A percentile compares a stretch with the other conserved stretches of the same genome.
These are phyloP conservation scores for Hyphantria cunea DNA, from an alignment of 1,140 invertebrate genomes.

Conservation along the genomic window DNA sequence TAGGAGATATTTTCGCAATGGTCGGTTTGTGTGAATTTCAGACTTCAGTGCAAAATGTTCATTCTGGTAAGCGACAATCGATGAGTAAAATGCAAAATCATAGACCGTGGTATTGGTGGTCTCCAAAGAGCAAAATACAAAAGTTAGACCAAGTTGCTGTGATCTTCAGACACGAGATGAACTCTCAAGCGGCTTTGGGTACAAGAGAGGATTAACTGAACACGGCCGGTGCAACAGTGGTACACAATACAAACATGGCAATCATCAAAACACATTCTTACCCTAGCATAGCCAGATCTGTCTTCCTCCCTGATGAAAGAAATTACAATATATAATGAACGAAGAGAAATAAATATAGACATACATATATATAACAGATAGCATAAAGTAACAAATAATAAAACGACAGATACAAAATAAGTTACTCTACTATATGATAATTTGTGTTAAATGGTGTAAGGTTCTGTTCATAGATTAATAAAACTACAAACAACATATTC, in stretches of 20 bases:
- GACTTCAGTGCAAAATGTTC: conserved; percentile 44
- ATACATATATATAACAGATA: conserved; percentile 38
- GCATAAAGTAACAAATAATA: conserved; percentile 36
- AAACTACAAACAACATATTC: too few relatives aligned
- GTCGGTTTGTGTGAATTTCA: conserved; percentile 16
- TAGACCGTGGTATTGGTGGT: too few relatives aligned
- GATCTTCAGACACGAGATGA: conserved; percentile 37
- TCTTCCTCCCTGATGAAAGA: conserved; percentile 82
- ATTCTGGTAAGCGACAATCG: conserved; percentile 51
- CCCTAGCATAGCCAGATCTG: conserved; percentile 80
- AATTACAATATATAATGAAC: conserved; percentile 68
- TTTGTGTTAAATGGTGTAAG: conserved; percentile 27
- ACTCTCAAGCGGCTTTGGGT: conserved; percentile 41
- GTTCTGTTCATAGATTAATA: too few relatives aligned
- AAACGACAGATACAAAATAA: conserved; percentile 35
- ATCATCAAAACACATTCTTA: conserved; percentile 76
- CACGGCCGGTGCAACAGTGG: conserved; percentile 56
- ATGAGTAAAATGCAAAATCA: conserved; percentile 48
- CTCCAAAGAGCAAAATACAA: too few relatives aligned
- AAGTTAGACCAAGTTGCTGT: too few relatives aligned
- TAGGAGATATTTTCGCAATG: conserved; percentile 3
- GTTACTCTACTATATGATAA: conserved; percentile 22
- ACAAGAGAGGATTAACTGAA: conserved; percentile 28
- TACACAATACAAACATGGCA: conserved; percentile 68
- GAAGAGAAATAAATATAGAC: conserved; percentile 39